Percentiles rank a stretch among this genome's conserved stretches.
These are phyloP conservation scores for Anaspis maculata DNA, from an alignment of 2,888 invertebrate species.

Conservation along the genomic window DNA sequence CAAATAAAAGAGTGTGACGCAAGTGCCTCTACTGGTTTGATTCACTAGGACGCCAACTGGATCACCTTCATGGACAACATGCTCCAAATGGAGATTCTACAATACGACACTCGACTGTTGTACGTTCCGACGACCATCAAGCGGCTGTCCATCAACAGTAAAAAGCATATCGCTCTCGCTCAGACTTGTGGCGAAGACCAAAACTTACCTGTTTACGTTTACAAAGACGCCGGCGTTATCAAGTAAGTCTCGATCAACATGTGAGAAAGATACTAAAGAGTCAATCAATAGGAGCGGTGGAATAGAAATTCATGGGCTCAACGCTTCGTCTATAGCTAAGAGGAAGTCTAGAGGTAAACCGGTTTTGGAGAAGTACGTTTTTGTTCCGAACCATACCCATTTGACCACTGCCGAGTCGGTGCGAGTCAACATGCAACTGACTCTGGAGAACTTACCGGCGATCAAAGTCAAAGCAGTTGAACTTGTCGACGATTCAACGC, in stretches of 20 bases:
- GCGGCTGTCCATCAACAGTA: slow-evolving; percentile 43
- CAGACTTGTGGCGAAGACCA: slow-evolving; percentile 2
- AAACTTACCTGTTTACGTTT: slow-evolving; percentile 3
- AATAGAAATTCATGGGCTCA: slow-evolving; percentile 67
- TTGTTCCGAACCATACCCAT: slow-evolving; percentile 52
- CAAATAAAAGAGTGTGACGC: too few relatives aligned
- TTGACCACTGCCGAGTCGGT: slow-evolving; percentile 38
- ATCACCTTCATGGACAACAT: slow-evolving; percentile 80
- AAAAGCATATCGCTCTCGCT: slow-evolving; percentile 29
- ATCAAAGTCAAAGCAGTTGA: slow-evolving; percentile 49
- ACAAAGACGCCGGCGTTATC: slow-evolving; percentile 5
- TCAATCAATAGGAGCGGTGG: too few relatives aligned
- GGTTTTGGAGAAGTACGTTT: slow-evolving; percentile 66
- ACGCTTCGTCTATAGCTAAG: slow-evolving; percentile 66
- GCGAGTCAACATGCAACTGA: slow-evolving; percentile 57
- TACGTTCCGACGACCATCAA: slow-evolving; percentile 56
- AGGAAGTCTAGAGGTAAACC: slow-evolving; percentile 63
- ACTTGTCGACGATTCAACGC: slow-evolving; percentile 11
- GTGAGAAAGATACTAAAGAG: too few relatives aligned
- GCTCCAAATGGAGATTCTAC: slow-evolving; percentile 64
- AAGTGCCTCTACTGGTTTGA: too few relatives aligned
- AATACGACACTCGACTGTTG: slow-evolving; percentile 46
- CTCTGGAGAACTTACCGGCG: slow-evolving; percentile 57
- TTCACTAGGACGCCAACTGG: slow-evolving; percentile 53
- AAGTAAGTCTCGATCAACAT: too few relatives aligned